Evolutionary conservation across 1,140 invertebrate genomes (phyloP), one percentile per base, ranked within the genome.

Genomic region (Archivesica marissinica): DNA sequence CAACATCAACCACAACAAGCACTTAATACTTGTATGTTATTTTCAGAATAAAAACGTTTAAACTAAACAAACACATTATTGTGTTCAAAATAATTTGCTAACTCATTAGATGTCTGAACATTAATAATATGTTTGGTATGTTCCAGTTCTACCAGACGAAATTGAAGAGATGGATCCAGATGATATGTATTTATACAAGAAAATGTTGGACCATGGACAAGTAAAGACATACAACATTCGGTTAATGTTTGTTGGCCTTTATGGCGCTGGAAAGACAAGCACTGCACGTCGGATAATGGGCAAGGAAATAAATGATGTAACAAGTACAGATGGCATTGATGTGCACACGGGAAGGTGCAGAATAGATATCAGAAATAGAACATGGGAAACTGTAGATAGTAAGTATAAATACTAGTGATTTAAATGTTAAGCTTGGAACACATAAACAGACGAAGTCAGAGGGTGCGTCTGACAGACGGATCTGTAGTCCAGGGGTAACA

Each of bases 311-410:
- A 38, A 54, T 70, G 78, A 39, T 6, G 50, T 72, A n/a, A 56
- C 64, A 9, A 81, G 78, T 39, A 81, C 78, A 38, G 78, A 81
- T 44, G 78, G 78, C 9, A 81, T 81, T 13, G 78, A 81, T 59
- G 78, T 81, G 0, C 39, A 70, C 30, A 81, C 66, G n/a, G 78
- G 66, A 50, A 35, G 52, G 33, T 81, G 78, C 44, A 70, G 38
- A 50, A 33, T 81, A 50, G 66, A 81, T 56, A 54, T 81, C 25
- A 70, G 64, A 44, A 72, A 54, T 23, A 47, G 28, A 38, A 72
- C n/a, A 28, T 81, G 78, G 78, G 30, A 47, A 30, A 68, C 23
- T 13, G 33, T 56, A 15, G 0, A 54, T n/a, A 66, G 78, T 80
- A 78, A 76, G 6, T 6, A 23, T 13, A 17, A 68, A 13, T 39